Percentiles rank a stretch among this genome's conserved stretches.
Evolutionary conservation across 1,140 invertebrate genomes (phyloP).

Genomic region (Zaprionus ghesquierei): DNA sequence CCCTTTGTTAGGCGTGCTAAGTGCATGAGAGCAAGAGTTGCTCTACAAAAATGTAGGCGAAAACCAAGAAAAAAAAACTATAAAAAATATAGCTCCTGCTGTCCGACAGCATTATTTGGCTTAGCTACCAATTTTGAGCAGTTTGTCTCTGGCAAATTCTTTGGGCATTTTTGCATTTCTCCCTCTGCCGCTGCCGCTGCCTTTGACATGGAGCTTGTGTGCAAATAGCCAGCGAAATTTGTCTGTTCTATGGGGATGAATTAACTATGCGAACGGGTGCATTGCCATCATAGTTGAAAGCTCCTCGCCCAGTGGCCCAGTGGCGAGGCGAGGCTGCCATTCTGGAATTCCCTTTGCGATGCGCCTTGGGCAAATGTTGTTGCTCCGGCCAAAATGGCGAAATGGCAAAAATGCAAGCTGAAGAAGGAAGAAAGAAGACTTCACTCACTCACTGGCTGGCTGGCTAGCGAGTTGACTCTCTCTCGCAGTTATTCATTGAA

Average conservation of each 20-base stretch:
- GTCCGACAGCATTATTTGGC: conserved; percentile 33
- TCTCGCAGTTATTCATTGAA: background rate
- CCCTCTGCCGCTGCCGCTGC: background rate
- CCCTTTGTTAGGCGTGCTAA: conserved; percentile 18
- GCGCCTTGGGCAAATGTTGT: conserved; percentile 4
- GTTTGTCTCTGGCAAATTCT: conserved; percentile 54
- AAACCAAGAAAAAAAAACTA: background rate
- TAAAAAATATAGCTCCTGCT: background rate
- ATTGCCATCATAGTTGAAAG: conserved; percentile 12
- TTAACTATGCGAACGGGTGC: conserved; percentile 42
- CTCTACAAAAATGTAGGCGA: background rate
- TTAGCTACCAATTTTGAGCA: conserved; percentile 42
- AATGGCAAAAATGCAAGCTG: background rate
- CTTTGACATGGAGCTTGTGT: conserved; percentile 28
- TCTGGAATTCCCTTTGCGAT: background rate
- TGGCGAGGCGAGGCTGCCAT: background rate
- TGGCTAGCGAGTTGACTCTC: background rate
- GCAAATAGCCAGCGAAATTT: conserved; percentile 51
- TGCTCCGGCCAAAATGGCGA: background rate
- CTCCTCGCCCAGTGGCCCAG: background rate
- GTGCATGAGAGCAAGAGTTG: conserved; percentile 1
- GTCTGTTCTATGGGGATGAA: conserved; percentile 21
- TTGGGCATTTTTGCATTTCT: conserved; percentile 29
- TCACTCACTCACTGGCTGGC: background rate
- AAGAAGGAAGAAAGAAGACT: background rate